phyloP scores from a whole-genome alignment of 2,797 vertebrate genomes.

The Staurois parvus region DNA sequence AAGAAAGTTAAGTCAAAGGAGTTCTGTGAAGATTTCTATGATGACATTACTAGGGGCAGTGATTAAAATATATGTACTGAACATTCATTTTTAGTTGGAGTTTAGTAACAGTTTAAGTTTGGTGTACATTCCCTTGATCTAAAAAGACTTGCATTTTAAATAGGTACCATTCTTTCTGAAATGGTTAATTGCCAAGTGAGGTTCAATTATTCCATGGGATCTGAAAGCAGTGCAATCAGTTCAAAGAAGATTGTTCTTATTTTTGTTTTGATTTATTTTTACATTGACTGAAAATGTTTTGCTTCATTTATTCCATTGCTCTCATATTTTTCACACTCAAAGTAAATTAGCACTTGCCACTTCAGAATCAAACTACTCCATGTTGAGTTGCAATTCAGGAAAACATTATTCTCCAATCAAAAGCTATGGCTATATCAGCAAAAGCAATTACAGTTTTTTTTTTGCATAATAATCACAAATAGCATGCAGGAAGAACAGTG shows the following conservation, averaged over 20 bases:
- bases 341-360: constrained; percentile 51
- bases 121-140: not conserved
- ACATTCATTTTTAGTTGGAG: no score
- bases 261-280: constrained; percentile 58
- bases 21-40: no score
- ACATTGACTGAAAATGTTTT: constrained; percentile 54
- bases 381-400: constrained; percentile 35
- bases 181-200: not conserved
- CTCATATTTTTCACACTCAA: constrained; percentile 52
- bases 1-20: no score
- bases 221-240: constrained; percentile 34
- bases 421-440: constrained; percentile 16
- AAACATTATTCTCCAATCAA: constrained; percentile 39
- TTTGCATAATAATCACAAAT: not conserved
- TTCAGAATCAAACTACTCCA: constrained; percentile 51
- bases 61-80: no score
- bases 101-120: not conserved
- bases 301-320: constrained; percentile 56
- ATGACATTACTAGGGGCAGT: no score
- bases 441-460: constrained; percentile 9
- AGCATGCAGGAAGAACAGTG: not conserved
- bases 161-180: not conserved
- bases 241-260: constrained; percentile 43
- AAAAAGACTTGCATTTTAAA: not conserved
- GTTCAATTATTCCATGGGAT: not conserved